A percentile compares a stretch with the other conserved stretches of the same genome.
Evolutionary conservation across 2,888 invertebrate species (phyloP).

Genomic region (Biston stratarius): DNA sequence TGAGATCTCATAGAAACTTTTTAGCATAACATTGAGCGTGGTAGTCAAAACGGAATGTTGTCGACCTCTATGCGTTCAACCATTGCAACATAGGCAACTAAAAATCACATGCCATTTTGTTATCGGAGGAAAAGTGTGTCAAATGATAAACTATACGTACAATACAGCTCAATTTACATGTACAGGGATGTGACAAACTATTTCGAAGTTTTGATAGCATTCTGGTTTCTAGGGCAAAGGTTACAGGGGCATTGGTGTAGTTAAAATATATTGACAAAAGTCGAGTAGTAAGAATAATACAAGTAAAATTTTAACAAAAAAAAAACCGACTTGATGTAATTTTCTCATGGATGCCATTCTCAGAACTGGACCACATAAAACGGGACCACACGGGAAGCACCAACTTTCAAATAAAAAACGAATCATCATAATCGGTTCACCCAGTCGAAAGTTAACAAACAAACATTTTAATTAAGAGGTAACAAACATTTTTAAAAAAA

Average conservation of each 20-base stretch:
- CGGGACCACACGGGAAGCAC: too few species aligned
- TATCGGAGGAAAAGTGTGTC: slow-evolving; percentile 28
- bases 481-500: too few species aligned
- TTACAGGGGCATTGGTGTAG: background rate
- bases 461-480: too few species aligned
- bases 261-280: background rate
- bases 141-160: slow-evolving; percentile 15
- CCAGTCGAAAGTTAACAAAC: too few species aligned
- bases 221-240: slow-evolving; percentile 9
- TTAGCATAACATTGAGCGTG: slow-evolving; percentile 25
- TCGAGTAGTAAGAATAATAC: background rate
- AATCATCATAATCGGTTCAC: too few species aligned
- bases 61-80: slow-evolving; percentile 14
- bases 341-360: too few species aligned
- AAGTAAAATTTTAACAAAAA: too few species aligned
- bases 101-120: slow-evolving; percentile 16
- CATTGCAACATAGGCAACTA: slow-evolving; percentile 22
- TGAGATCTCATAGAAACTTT: slow-evolving; percentile 10
- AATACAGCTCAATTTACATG: background rate
- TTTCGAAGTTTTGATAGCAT: slow-evolving; percentile 10
- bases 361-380: too few species aligned
- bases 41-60: slow-evolving; percentile 24
- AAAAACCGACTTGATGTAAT: too few species aligned
- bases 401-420: too few species aligned
- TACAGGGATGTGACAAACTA: background rate